Evolutionary conservation across 2,797 vertebrate genomes (phyloP).

Genomic region (Falco peregrinus): DNA sequence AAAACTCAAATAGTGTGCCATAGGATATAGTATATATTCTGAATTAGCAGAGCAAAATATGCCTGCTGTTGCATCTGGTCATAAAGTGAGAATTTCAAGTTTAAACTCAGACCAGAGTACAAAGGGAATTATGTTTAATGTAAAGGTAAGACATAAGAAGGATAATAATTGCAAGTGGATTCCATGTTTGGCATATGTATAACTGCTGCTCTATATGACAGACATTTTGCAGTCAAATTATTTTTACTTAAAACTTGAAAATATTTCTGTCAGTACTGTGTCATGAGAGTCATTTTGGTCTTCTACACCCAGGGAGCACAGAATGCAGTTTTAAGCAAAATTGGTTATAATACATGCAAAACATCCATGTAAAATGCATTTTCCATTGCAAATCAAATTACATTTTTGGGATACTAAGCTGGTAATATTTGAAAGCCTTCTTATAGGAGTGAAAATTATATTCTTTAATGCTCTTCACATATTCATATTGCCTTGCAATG

Average conservation of each 20-base stretch:
- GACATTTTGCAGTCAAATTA: neutral
- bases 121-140: neutral
- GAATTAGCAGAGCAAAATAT: neutral
- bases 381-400: neutral
- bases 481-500: neutral
- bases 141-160: neutral
- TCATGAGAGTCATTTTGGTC: neutral
- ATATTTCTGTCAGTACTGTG: neutral
- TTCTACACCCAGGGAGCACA: neutral
- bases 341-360: neutral
- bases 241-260: neutral
- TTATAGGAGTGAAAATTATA: neutral
- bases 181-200: neutral
- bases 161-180: neutral
- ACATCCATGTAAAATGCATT: neutral
- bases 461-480: neutral
- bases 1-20: constrained; percentile 21
- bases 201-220: neutral
- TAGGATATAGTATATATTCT: neutral
- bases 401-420: neutral
- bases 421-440: neutral
- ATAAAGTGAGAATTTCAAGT: constrained; percentile 2
- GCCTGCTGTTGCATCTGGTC: neutral
- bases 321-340: neutral
- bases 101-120: neutral